Conservation (phyloP, 2,888 invertebrate species). For the Cheilosia vulpina region DNA sequence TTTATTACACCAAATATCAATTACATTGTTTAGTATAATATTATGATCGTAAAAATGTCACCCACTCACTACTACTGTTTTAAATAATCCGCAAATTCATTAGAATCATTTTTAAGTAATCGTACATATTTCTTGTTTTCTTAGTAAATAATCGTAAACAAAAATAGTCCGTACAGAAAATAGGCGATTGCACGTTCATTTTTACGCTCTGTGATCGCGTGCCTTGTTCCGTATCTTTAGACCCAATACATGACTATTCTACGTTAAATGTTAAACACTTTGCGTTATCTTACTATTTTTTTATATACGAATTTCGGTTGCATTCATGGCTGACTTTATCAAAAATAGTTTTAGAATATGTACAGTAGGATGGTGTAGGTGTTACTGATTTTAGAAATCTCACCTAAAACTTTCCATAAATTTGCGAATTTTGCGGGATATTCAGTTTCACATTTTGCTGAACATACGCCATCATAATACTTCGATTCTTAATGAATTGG, state of each 20-base stretch:
- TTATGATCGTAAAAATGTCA: slow-evolving; percentile 50
- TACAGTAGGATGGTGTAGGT: slow-evolving; percentile 16
- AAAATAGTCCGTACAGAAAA: slow-evolving; percentile 46
- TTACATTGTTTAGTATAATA: slow-evolving; percentile 70
- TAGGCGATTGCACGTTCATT: slow-evolving; percentile 43
- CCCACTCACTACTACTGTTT: slow-evolving; percentile 24
- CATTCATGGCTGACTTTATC: neutral
- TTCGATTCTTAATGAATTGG: slow-evolving; percentile 42
- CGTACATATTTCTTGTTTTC: slow-evolving; percentile 1
- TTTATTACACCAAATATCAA: slow-evolving; percentile 73
- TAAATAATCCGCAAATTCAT: slow-evolving; percentile 17
- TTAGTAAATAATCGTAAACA: slow-evolving; percentile 39
- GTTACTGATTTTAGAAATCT: slow-evolving; percentile 37
- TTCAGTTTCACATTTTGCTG: slow-evolving; percentile 12
- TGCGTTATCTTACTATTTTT: neutral
- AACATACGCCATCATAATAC: slow-evolving; percentile 30
- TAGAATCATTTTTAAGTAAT: neutral
- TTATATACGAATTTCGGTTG: neutral
- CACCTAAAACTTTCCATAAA: slow-evolving; percentile 23
- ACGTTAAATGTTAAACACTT: slow-evolving; percentile 11
- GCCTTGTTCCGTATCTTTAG: slow-evolving; percentile 9
- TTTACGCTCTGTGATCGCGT: slow-evolving; percentile 30
- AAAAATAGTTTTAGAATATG: slow-evolving; percentile 17
- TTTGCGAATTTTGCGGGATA: neutral
- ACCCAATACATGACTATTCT: slow-evolving; percentile 4